Base-by-base conservation (phyloP, 2,888 invertebrate species). In the Danaus chrysippus region DNA sequence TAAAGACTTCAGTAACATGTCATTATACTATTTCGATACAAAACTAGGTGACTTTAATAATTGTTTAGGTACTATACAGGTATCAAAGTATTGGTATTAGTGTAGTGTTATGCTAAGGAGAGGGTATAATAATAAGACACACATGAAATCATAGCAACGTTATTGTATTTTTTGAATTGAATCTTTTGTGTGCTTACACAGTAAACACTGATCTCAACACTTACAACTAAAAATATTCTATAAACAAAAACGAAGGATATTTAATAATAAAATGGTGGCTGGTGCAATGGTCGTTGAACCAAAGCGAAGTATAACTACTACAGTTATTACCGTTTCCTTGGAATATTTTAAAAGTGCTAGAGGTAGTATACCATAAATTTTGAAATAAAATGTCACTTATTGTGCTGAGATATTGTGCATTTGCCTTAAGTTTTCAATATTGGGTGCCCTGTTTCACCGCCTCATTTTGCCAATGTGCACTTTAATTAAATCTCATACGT, bases 131-230 rank as follows among this genome's bases (percentile, higher is more conserved):
- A 87, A 86, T 84, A 84, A 91, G 76, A 86, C 83, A 80, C 65
- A 67, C 69, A 66, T 74, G 66, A 85, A 87, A 91, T 92, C 93
- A 93, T 93, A 93, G 93, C 93, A 93, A 93, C 93, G 92, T 93
- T 93, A 93, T 93, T 93, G 92, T 93, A 93, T 93, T 92, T 84
- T 86, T 92, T 92, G 92, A 93, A 93, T 93, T 93, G 92, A 93
- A 92, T 93, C 86, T 92, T 90, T 93, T 92, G 81, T 91, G 91
- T 92, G 93, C 93, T 93, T 93, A 93, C 93, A 93, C 92, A 93
- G 93, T 93, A 93, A 93, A 93, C 93, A 93, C 93, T 92, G 87
- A 89, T 90, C 84, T 92, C 92, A 93, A 93, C 93, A 93, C 93
- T 93, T 93, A 93, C 76, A 93, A 93, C 93, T 93, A 93, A 93